These are phyloP conservation scores for Cliona cf. orientalis DNA, from an alignment of 37 sponge, comb jelly and placozoan genomes.

Conservation along the genomic window DNA sequence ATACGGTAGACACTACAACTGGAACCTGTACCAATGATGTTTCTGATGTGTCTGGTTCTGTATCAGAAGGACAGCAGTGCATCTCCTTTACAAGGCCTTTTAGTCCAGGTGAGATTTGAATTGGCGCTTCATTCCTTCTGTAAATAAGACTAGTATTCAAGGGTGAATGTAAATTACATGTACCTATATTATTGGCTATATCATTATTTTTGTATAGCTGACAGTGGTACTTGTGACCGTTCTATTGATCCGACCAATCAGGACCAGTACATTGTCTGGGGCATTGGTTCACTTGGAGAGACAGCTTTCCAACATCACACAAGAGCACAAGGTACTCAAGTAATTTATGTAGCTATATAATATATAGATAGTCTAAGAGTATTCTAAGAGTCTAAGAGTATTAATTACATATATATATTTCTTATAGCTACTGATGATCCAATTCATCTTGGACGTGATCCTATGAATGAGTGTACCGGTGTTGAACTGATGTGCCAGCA, in stretches of 20 bases:
- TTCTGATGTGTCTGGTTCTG: slow-evolving; percentile 10
- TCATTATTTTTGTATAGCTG: slow-evolving; percentile 6
- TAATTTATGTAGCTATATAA: too few relatives aligned
- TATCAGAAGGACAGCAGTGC: slow-evolving; percentile 24
- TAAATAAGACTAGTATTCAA: too few relatives aligned
- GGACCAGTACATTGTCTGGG: slow-evolving; percentile 70
- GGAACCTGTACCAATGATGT: slow-evolving; percentile 40
- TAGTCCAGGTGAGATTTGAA: slow-evolving; percentile 40
- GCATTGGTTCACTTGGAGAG: slow-evolving; percentile 50
- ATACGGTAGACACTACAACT: slow-evolving; percentile 2
- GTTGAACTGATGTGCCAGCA: neutral
- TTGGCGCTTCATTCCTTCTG: too few relatives aligned
- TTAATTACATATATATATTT: too few relatives aligned
- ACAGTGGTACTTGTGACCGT: slow-evolving; percentile 15
- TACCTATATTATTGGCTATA: too few relatives aligned
- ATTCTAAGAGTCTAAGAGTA: slow-evolving; percentile 3
- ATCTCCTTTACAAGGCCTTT: slow-evolving; percentile 39
- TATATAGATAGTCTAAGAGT: too few relatives aligned
- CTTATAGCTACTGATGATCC: slow-evolving; percentile 13
- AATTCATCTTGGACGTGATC: slow-evolving; percentile 13
- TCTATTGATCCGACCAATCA: slow-evolving; percentile 28
- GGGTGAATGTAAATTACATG: too few relatives aligned
- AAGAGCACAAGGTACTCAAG: too few relatives aligned
- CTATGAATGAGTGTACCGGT: slow-evolving; percentile 1
- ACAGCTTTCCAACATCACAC: slow-evolving; percentile 56